phyloP scores from a whole-genome alignment of 2,797 vertebrate genomes.

The Enteromius paludinosus region DNA sequence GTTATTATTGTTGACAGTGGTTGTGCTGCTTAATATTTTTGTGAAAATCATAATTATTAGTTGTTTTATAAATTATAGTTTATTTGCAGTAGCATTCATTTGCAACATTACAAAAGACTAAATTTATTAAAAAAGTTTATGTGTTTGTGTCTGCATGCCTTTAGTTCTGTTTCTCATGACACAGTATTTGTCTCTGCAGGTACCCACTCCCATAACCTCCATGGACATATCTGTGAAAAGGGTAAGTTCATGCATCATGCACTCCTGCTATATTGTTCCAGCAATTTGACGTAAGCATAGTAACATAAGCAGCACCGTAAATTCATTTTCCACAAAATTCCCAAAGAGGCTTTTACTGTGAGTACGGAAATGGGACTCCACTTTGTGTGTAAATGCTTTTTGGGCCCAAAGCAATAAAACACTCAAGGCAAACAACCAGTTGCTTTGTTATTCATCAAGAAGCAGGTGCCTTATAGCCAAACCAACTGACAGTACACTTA shows the following conservation, averaged over 20 bases:
- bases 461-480: conserved; percentile 14
- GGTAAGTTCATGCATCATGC: conserved; percentile 73
- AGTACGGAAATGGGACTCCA: not conserved
- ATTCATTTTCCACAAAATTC: not conserved
- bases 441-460: conserved; percentile 17
- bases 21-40: not conserved
- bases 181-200: conserved; percentile 70
- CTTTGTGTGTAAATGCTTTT: conserved; percentile 23
- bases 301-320: not conserved
- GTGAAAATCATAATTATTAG: not conserved
- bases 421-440: conserved; percentile 33
- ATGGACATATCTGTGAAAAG: conserved; percentile 96
- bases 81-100: not conserved
- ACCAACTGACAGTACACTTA: conserved; percentile 1
- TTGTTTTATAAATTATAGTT: not conserved
- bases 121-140: too few relatives aligned
- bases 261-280: not conserved
- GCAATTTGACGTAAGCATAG: not conserved
- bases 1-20: not conserved
- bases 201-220: conserved; percentile 85
- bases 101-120: not conserved
- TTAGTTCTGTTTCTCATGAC: conserved; percentile 16
- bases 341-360: conserved; percentile 12
- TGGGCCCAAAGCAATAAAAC: conserved; percentile 29
- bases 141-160: not conserved